Evolutionary conservation across 2,797 vertebrate species (phyloP).

Genomic region (Amniataba percoides): DNA sequence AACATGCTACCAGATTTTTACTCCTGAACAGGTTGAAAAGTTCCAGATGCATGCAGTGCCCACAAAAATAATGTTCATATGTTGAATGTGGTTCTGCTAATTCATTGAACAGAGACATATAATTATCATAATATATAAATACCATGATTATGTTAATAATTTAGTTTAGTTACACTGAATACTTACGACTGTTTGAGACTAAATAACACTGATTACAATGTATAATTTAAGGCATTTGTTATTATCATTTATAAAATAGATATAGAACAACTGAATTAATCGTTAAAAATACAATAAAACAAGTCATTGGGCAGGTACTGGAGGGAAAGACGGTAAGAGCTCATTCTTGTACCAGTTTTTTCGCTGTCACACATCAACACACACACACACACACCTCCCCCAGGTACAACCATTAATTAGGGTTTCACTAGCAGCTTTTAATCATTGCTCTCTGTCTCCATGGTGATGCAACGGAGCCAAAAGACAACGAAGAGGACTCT

Average conservation of each 20-base stretch:
- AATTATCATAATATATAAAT: too few species aligned
- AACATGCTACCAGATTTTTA: background rate
- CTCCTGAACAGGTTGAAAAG: background rate
- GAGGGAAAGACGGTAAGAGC: background rate
- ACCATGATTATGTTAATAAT: background rate
- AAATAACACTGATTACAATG: background rate
- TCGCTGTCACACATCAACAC: background rate
- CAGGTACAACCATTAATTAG: slow-evolving; percentile 57
- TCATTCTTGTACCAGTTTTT: background rate
- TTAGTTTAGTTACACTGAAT: background rate
- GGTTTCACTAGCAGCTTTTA: slow-evolving; percentile 42
- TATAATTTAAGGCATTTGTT: background rate
- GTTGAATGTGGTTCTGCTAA: background rate
- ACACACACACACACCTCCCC: slow-evolving; percentile 1
- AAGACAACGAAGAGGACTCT: slow-evolving; percentile 35
- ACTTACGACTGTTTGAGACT: background rate
- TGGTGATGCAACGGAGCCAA: slow-evolving; percentile 55
- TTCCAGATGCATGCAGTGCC: background rate
- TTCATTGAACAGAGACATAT: background rate
- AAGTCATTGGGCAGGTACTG: background rate
- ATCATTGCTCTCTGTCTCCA: slow-evolving; percentile 61
- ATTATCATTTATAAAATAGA: background rate
- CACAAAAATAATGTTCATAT: background rate
- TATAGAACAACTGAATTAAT: background rate
- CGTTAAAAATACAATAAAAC: background rate